Evolutionary conservation across 30 jellyfish, hydroid and myxozoan species (phyloP).

Genomic region (Cassiopea andromeda): DNA sequence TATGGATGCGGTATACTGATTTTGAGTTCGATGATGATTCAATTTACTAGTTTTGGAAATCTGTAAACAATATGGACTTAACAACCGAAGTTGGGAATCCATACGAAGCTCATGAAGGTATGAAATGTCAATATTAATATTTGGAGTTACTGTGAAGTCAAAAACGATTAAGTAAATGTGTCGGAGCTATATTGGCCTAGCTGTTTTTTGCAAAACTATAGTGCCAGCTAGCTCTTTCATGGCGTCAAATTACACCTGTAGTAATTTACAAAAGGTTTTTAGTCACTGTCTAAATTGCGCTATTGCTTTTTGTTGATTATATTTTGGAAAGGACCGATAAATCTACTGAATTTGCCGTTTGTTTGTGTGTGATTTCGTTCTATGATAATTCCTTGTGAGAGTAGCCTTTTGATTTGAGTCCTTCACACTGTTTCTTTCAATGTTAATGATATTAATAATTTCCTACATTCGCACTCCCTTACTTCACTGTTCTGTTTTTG

Average conservation of each 20-base stretch:
- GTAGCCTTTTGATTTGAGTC: no score
- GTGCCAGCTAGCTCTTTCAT: not conserved
- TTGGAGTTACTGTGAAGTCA: not conserved
- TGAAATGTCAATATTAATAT: not conserved
- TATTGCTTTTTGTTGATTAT: no score
- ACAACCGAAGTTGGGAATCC: not conserved
- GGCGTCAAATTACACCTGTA: slow-evolving; percentile 15
- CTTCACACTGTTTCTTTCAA: no score
- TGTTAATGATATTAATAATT: no score
- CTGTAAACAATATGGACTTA: not conserved
- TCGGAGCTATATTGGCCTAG: not conserved
- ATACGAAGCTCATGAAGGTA: not conserved
- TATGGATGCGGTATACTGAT: not conserved
- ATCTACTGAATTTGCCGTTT: no score
- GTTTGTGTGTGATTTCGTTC: no score
- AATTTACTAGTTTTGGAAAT: not conserved
- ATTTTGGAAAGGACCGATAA: no score
- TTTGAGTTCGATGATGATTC: not conserved
- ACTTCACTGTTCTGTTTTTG: no score
- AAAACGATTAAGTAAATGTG: not conserved
- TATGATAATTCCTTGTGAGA: no score
- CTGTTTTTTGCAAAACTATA: not conserved
- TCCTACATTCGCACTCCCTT: no score
- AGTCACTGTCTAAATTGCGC: not conserved
- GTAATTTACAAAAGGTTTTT: not conserved